phyloP scores from a whole-genome alignment of 2,113 vertebrate genomes.

The Otus sunia region DNA sequence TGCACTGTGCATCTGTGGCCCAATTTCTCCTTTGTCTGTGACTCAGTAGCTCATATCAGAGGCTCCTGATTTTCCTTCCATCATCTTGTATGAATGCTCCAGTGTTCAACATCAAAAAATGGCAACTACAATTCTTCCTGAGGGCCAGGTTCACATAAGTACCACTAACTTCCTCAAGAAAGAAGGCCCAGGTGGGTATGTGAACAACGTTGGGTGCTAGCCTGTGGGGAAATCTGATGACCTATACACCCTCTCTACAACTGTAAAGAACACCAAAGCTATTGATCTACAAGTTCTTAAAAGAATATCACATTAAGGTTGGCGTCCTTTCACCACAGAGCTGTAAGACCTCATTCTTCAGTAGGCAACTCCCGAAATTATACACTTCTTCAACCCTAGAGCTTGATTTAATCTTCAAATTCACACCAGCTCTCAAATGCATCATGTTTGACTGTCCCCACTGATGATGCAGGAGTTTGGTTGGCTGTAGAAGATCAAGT shows the following conservation, averaged over 20 bases:
- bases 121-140: background rate
- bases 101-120: background rate
- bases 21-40: background rate
- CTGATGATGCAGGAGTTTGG: background rate
- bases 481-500: background rate
- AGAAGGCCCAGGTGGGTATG: background rate
- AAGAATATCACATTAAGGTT: background rate
- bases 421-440: background rate
- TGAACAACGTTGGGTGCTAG: background rate
- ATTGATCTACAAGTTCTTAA: background rate
- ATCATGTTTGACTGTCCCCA: background rate
- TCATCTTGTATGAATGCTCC: background rate
- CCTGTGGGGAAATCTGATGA: background rate
- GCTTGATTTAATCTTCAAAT: background rate
- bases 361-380: background rate
- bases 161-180: background rate
- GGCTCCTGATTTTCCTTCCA: background rate
- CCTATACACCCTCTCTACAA: background rate
- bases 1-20: background rate
- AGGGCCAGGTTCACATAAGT: background rate
- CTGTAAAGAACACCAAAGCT: background rate
- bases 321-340: background rate
- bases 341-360: background rate
- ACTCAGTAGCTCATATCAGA: background rate
- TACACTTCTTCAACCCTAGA: background rate